Evolutionary conservation across 2,888 invertebrate genomes (phyloP), one percentile per base, ranked within the genome.

Genomic region (Ryuthela nishihirai): DNA sequence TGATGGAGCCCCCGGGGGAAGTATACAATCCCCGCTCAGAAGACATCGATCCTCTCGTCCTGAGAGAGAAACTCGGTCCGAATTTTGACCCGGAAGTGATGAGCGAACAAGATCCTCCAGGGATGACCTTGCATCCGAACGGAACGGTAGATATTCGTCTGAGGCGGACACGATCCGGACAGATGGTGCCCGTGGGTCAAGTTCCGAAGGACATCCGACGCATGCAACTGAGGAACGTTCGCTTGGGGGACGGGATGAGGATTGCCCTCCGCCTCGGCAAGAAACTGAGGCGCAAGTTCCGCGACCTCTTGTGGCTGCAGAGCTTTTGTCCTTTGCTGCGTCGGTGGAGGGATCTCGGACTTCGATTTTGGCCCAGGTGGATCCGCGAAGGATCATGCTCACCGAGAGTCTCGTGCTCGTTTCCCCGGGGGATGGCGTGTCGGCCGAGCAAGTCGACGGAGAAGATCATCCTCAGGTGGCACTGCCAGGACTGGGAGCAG

Each of bases 331-430:
- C 58, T 0, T 29, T 59, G 0, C 35, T 59, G 3, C 58, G 53
- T n/a, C 52, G 50, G 9, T 59, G 58, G 58, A 42, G 34, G 25
- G 58, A 59, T 26, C 24, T 59, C 12, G 58, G 58, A 4, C 47
- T 53, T 24, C 46, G 58, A 1, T 59, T 59, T 29, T 59, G 58
- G 58, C 58, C 58, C 0, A 12, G 58, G 5, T 59, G 53, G 47
- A 48, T 59, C 21, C 20, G 46, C 32, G 58, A 59, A 34, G 43
- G 43, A 26, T 53, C 58, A 2, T 59, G 58, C 26, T 47, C 48
- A 9, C 44, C 34, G 1, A 34, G 53, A 0, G 34, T 47, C 7
- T 40, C 52, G 4, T 59, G 58, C 7, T 59, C 58, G 20, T 59
- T 59, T n/a, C 58, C 58, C 4, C 21, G 47, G 5, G 58, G 58